Base-by-base conservation (phyloP, 2,888 invertebrate genomes). In the Pyrochroa serraticornis region DNA sequence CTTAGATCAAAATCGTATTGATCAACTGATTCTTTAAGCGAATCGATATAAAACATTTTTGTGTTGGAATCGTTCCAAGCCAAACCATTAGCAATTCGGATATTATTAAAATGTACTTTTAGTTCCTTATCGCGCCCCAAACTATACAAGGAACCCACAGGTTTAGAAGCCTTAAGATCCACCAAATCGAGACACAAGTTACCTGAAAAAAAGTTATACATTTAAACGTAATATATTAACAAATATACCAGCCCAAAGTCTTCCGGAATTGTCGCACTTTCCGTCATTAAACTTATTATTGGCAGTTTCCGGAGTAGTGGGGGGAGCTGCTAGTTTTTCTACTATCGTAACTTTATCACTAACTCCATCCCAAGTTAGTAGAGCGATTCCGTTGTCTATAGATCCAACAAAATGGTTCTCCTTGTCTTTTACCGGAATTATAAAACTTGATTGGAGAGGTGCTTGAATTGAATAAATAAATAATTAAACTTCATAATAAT, bases 11-110 rank as follows among this genome's bases (percentile, higher is more conserved):
- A 22, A 5, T 22, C 22, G 22, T 22, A 22, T 22, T 22, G 22
- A 22, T 22, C 22, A 5, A 22, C 22, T 3, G 5, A 2, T 22
- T 22, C 22, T 22, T 22, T 22, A 0, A 83, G 79, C 0, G 89
- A 84, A 77, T 92, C 92, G 30, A 90, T 88, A 74, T 87, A 91
- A 76, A 88, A 92, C 83, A 91, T 85, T 64, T 82, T 83, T 55
- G 83, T 83, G 66, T 84, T 83, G 70, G 88, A 85, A 0, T 76
- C 68, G 9, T 84, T 87, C 90, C 91, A 92, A 0, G 87, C 85
- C 3, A 91, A 76, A 2, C 92, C 92, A 69, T 92, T 92, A 6
- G 69, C 62, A 8, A 68, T 43, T 5, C 50, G 48, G 7, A 70
- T 54, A 8, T 53, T 30, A 8, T 51, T 51, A 10, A 59, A 30